Evolutionary conservation across 2,888 invertebrate genomes (phyloP).

Genomic region (Pemphredon lugubris): DNA sequence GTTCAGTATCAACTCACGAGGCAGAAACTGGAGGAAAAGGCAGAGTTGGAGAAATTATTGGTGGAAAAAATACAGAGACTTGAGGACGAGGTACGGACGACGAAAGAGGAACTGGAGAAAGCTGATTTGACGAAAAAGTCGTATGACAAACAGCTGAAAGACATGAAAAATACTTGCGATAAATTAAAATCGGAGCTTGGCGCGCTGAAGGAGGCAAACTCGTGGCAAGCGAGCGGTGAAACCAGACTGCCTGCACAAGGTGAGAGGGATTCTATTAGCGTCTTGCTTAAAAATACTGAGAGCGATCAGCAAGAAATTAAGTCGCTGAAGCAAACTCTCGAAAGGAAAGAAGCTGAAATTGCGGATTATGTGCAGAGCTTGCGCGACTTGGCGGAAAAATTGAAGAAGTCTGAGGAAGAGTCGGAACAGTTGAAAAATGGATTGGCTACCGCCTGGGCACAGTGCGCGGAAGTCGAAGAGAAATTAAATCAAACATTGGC

Average conservation of each 20-base stretch:
- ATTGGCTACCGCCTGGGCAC: constrained; percentile 74
- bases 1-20: constrained; percentile 72
- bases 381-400: constrained; percentile 59
- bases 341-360: constrained; percentile 65
- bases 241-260: constrained; percentile 6
- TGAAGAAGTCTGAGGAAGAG: constrained; percentile 67
- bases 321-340: constrained; percentile 57
- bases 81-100: constrained; percentile 80
- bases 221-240: background rate
- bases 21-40: constrained; percentile 75
- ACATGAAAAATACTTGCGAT: constrained; percentile 76
- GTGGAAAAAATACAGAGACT: constrained; percentile 82
- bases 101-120: constrained; percentile 69
- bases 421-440: constrained; percentile 73
- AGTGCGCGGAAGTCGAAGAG: constrained; percentile 76
- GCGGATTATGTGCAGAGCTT: constrained; percentile 60
- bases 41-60: constrained; percentile 81
- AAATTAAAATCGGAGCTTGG: constrained; percentile 68
- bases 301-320: constrained; percentile 65
- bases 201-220: constrained; percentile 40
- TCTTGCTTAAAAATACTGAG: constrained; percentile 28
- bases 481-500: constrained; percentile 71
- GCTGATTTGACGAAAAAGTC: constrained; percentile 73
- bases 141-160: constrained; percentile 78
- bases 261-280: constrained; percentile 1